These are phyloP conservation scores for Drosophila burlai DNA, from an alignment of 1,140 invertebrate genomes.

Conservation along the genomic window DNA sequence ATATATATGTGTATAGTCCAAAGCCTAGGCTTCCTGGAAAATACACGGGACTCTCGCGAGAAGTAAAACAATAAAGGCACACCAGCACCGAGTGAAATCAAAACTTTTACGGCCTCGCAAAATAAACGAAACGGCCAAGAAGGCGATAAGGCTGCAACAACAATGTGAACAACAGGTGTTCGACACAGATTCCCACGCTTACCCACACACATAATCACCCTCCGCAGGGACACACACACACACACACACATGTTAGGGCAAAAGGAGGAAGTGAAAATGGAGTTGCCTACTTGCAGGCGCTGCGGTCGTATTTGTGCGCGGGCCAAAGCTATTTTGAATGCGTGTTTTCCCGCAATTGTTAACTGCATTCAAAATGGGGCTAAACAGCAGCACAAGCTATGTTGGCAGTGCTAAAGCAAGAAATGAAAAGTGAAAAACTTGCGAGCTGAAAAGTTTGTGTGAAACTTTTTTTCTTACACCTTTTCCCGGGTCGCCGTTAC, in stretches of 20 bases:
- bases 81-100: constrained; percentile 10
- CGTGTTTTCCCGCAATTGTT: constrained; percentile 39
- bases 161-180: constrained; percentile 75
- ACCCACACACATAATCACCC: constrained; percentile 12
- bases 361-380: constrained; percentile 34
- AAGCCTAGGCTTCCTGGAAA: neutral
- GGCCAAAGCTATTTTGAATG: constrained; percentile 32
- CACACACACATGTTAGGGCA: neutral
- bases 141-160: constrained; percentile 44
- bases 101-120: constrained; percentile 41
- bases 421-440: constrained; percentile 75
- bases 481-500: constrained; percentile 27
- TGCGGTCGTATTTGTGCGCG: neutral
- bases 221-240: neutral
- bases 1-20: neutral
- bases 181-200: constrained; percentile 43
- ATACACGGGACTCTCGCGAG: neutral
- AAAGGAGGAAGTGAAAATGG: constrained; percentile 31
- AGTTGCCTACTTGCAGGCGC: constrained; percentile 62
- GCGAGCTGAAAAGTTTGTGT: constrained; percentile 64
- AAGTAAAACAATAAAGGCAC: constrained; percentile 20
- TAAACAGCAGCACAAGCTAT: constrained; percentile 23
- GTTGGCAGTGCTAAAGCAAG: constrained; percentile 1
- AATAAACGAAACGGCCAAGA: constrained; percentile 38
- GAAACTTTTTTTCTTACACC: constrained; percentile 59